These are phyloP conservation scores for Macrosteles quadrilineatus DNA, from an alignment of 1,140 invertebrate species.

Conservation along the genomic window DNA sequence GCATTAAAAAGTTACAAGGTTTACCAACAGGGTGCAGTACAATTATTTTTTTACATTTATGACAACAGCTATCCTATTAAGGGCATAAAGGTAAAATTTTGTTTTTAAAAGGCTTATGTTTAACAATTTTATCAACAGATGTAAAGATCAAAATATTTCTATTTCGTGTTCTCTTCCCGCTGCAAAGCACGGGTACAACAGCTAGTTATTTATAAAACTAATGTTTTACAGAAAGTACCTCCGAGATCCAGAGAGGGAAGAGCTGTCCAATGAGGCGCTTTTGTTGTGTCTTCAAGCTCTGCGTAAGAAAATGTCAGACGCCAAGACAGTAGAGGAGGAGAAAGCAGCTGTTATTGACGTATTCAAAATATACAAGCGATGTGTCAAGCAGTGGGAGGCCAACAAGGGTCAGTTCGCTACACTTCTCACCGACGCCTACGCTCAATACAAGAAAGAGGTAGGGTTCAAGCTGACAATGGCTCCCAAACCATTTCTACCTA, in stretches of 20 bases:
- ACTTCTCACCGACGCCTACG: constrained; percentile 35
- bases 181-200: no score
- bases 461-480: no score
- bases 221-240: constrained; percentile 73
- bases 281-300: constrained; percentile 66
- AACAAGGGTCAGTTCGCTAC: constrained; percentile 37
- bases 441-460: constrained; percentile 32
- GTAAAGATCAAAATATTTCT: no score
- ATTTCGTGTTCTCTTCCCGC: no score
- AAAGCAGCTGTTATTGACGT: constrained; percentile 40
- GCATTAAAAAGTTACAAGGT: no score
- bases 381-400: constrained; percentile 33
- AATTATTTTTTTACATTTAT: no score
- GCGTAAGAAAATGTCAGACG: constrained; percentile 49
- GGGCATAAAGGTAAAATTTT: no score
- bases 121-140: no score
- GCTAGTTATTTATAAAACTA: no score
- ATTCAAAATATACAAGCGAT: constrained; percentile 38
- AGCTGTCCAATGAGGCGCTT: constrained; percentile 73
- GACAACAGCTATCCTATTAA: no score
- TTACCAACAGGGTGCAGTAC: no score
- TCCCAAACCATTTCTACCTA: not conserved
- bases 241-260: constrained; percentile 74
- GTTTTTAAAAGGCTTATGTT: no score
- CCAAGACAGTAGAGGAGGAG: constrained; percentile 30